These are phyloP conservation scores for Pseudomugil gertrudae DNA, from an alignment of 2,797 vertebrate species.

Conservation along the genomic window DNA sequence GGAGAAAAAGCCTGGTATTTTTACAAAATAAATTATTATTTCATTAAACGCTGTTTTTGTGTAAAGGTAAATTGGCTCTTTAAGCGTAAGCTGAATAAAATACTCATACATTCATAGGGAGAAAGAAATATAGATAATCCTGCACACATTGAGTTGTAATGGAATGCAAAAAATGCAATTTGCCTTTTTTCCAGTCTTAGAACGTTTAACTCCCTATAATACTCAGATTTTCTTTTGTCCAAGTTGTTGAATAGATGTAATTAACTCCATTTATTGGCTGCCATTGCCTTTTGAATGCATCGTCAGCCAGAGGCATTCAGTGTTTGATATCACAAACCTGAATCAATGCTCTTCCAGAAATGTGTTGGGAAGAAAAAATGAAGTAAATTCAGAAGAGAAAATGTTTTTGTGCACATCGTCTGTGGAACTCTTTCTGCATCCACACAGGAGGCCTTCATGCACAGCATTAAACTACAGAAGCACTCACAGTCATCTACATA, in stretches of 20 bases:
- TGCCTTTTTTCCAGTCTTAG: constrained; percentile 17
- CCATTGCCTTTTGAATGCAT: constrained; percentile 37
- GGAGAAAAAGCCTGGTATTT: not conserved
- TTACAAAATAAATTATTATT: not conserved
- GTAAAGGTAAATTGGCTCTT: not conserved
- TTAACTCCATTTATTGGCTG: constrained; percentile 46
- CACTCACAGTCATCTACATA: not conserved
- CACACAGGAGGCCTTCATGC: not conserved
- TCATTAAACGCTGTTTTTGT: not conserved
- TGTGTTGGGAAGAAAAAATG: not conserved
- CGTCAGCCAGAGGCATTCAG: constrained; percentile 15
- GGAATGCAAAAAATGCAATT: constrained; percentile 15
- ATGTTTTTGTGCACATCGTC: not conserved
- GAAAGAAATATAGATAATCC: not conserved
- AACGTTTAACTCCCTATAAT: constrained; percentile 17
- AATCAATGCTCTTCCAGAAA: not conserved
- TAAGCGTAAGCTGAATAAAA: not conserved
- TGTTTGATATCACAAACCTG: constrained; percentile 1
- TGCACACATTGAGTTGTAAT: not conserved
- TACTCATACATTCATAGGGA: not conserved
- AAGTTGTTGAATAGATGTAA: constrained; percentile 47
- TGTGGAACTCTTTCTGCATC: not conserved
- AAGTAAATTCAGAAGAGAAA: not conserved
- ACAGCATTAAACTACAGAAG: not conserved
- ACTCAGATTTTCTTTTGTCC: constrained; percentile 5